Conservation (phyloP, 2,113 vertebrate species). For the Cebus imitator region DNA sequence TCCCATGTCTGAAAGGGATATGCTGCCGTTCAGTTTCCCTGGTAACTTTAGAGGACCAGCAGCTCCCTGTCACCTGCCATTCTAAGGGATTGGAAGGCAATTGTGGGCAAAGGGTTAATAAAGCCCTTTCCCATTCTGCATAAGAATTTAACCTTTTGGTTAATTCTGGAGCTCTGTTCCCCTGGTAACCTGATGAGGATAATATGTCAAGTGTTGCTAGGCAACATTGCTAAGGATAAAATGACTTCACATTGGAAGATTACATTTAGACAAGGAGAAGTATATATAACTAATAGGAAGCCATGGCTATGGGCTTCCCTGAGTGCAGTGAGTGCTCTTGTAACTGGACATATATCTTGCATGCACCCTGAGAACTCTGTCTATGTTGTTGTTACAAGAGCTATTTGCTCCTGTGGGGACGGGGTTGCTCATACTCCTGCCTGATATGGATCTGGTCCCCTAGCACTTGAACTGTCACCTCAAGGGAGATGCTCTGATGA, state of each 20-base stretch:
- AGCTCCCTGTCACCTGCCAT: not conserved
- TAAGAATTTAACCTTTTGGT: not conserved
- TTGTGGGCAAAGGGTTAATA: not conserved
- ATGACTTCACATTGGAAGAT: not conserved
- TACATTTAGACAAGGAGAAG: not conserved
- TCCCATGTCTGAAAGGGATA: not conserved
- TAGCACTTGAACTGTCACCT: not conserved
- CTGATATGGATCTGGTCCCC: not conserved
- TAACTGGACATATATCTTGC: not conserved
- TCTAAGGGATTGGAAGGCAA: not conserved
- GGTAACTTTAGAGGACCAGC: not conserved
- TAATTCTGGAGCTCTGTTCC: conserved; percentile 2
- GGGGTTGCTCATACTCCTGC: not conserved
- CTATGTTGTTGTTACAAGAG: not conserved
- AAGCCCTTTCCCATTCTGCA: not conserved
- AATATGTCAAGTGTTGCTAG: conserved; percentile 31
- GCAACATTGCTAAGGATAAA: conserved; percentile 2
- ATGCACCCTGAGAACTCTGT: not conserved
- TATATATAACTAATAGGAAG: not conserved
- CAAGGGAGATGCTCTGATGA: not conserved
- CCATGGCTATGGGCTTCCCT: not conserved
- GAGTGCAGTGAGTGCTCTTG: not conserved
- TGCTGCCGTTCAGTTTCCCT: not conserved
- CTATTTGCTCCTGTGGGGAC: not conserved
- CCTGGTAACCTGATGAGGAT: not conserved